Conservation (phyloP, 2,113 vertebrate species). For the Pardalotus punctatus region DNA sequence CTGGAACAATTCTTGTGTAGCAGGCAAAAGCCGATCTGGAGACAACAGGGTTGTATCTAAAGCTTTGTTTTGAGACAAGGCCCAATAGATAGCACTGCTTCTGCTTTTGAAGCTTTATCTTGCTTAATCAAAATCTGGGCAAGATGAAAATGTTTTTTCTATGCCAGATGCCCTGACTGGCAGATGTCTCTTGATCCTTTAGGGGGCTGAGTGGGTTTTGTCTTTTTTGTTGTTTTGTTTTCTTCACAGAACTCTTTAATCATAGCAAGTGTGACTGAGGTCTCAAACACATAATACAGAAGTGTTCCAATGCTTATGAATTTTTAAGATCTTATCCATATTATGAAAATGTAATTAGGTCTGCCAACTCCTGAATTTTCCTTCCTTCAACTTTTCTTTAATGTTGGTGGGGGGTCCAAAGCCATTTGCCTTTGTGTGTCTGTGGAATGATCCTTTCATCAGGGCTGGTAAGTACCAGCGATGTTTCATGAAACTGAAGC, state of each 20-base stretch:
- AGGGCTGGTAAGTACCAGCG: neutral
- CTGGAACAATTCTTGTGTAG: neutral
- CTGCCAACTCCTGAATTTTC: neutral
- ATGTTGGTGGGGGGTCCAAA: constrained; percentile 33
- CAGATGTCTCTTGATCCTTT: neutral
- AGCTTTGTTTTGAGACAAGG: neutral
- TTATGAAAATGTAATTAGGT: neutral
- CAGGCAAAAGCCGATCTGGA: neutral
- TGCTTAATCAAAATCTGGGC: neutral
- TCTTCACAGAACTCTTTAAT: constrained; percentile 37
- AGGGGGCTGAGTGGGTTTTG: neutral
- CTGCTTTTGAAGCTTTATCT: constrained; percentile 31
- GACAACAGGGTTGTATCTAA: neutral
- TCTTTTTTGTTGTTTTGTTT: neutral
- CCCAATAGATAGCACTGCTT: neutral
- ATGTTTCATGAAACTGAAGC: neutral
- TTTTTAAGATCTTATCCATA: constrained; percentile 34
- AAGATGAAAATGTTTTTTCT: neutral
- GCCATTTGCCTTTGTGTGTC: neutral
- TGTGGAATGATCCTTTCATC: neutral
- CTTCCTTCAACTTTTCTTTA: neutral
- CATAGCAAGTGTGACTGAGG: neutral
- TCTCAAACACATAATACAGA: neutral
- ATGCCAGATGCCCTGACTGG: neutral
- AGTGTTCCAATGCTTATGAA: constrained; percentile 9